These are phyloP conservation scores for Scaptomyza caliginosa DNA, from an alignment of 2,888 invertebrate genomes.

Conservation along the genomic window DNA sequence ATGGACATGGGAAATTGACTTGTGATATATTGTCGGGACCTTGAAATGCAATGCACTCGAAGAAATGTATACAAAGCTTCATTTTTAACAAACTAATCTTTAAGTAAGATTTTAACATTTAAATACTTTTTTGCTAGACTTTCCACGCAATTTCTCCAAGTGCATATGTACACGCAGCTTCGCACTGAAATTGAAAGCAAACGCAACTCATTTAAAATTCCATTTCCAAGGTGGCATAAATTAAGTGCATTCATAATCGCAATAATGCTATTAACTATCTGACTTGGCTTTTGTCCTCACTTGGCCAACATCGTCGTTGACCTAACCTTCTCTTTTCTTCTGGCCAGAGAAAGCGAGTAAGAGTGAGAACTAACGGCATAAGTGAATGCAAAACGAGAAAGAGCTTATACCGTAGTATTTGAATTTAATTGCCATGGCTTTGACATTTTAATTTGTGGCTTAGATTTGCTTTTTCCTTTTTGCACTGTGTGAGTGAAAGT, in stretches of 20 bases:
- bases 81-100: no score
- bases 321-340: not conserved
- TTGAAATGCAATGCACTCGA: constrained; percentile 52
- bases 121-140: not conserved
- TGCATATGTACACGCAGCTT: not conserved
- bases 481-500: constrained; percentile 16
- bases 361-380: constrained; percentile 20
- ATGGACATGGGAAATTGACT: constrained; percentile 73
- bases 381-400: constrained; percentile 13
- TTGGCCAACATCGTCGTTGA: constrained; percentile 6
- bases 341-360: not conserved
- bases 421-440: constrained; percentile 35
- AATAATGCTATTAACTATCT: constrained; percentile 54
- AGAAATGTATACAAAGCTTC: no score
- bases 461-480: not conserved
- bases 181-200: constrained; percentile 49
- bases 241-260: constrained; percentile 45
- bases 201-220: constrained; percentile 50
- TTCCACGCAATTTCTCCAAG: constrained; percentile 9
- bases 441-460: constrained; percentile 38
- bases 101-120: no score
- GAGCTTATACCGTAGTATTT: constrained; percentile 21
- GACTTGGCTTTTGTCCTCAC: constrained; percentile 21
- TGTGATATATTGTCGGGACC: constrained; percentile 70
- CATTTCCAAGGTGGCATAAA: constrained; percentile 58